Evolutionary conservation across 2,113 vertebrate genomes (phyloP).

Genomic region (Bagarius yarrelli): DNA sequence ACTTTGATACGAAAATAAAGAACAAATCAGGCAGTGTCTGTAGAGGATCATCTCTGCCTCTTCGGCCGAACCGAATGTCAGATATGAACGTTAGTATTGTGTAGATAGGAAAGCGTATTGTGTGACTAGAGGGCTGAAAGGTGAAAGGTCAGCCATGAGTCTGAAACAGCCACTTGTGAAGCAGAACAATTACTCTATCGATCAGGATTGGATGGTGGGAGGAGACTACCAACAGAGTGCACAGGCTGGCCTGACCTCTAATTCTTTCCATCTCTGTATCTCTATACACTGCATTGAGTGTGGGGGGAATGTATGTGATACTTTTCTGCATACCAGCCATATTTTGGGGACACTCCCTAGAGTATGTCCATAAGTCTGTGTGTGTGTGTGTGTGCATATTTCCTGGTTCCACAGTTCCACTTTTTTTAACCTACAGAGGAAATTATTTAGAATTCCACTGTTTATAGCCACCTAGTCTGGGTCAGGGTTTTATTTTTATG

Average conservation of each 20-base stretch:
- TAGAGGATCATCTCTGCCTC: neutral
- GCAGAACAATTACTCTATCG: constrained; percentile 51
- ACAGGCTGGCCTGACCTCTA: constrained; percentile 32
- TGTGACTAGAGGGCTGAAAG: constrained; percentile 13
- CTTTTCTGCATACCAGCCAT: neutral
- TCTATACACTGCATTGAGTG: neutral
- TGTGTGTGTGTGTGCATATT: neutral
- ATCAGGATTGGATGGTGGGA: constrained; percentile 33
- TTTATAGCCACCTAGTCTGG: no score
- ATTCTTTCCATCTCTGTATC: constrained; percentile 42
- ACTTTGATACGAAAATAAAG: constrained; percentile 13
- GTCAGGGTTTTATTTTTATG: no score
- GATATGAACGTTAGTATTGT: constrained; percentile 52
- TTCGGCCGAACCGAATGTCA: constrained; percentile 43
- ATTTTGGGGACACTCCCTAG: neutral
- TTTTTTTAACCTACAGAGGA: no score
- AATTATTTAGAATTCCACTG: no score
- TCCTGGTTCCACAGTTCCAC: no score
- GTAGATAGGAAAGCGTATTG: neutral
- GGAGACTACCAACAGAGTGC: constrained; percentile 34
- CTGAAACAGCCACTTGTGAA: constrained; percentile 50
- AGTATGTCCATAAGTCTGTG: neutral
- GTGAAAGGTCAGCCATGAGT: constrained; percentile 41
- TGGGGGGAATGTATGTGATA: constrained; percentile 15
- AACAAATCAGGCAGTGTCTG: constrained; percentile 28